These are phyloP conservation scores for Sitta europaea DNA, from an alignment of 2,113 vertebrate genomes.

Conservation along the genomic window DNA sequence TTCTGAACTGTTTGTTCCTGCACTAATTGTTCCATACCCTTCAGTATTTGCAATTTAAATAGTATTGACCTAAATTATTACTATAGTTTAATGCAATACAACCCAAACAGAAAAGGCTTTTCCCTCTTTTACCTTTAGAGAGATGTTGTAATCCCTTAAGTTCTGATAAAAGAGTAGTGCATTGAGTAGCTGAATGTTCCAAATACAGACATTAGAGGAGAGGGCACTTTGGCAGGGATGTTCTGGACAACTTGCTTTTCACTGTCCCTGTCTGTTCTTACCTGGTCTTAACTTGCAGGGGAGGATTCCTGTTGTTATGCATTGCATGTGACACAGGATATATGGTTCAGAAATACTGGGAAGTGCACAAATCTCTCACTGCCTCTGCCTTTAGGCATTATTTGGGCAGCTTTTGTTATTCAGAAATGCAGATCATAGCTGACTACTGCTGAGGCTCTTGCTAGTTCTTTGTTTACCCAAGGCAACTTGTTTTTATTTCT, in stretches of 20 bases:
- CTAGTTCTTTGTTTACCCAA: neutral
- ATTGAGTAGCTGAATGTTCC: neutral
- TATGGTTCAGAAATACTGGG: neutral
- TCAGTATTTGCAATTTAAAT: neutral
- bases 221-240: neutral
- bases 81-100: neutral
- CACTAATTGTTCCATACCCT: neutral
- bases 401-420: neutral
- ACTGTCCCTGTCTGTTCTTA: neutral
- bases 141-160: neutral
- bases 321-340: neutral
- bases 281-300: neutral
- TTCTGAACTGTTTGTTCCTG: neutral
- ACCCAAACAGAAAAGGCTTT: neutral
- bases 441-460: neutral
- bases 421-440: neutral
- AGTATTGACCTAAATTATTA: neutral
- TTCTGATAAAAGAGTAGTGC: neutral
- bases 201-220: neutral
- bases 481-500: conserved; percentile 42
- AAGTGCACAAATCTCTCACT: neutral
- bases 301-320: neutral
- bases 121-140: neutral
- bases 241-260: neutral
- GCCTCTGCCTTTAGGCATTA: neutral